Percentiles rank a stretch among this genome's conserved stretches.
Conservation (phyloP, 35 echinoderm and acorn worm species). For the Eucidaris tribuloides region DNA sequence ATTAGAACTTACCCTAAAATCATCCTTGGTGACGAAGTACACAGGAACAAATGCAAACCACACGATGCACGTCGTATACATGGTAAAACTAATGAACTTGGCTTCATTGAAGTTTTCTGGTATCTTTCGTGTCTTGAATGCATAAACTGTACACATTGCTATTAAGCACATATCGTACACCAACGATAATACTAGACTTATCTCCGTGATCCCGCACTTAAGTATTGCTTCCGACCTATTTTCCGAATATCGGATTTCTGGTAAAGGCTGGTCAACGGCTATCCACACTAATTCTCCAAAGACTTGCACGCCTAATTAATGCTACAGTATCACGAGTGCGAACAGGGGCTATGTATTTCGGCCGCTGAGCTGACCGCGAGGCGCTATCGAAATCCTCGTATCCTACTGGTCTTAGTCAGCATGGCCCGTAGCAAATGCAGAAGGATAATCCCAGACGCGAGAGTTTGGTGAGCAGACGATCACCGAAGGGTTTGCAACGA, state of each 20-base stretch:
- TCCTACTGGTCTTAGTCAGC: constrained; percentile 94
- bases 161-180: constrained; percentile 91
- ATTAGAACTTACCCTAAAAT: constrained; percentile 86
- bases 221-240: constrained; percentile 59
- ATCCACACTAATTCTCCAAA: constrained; percentile 87
- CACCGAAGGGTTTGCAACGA: constrained; percentile 69
- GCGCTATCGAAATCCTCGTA: constrained; percentile 97
- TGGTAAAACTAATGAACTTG: constrained; percentile 98
- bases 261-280: constrained; percentile 58
- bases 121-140: constrained; percentile 97
- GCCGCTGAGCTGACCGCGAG: constrained; percentile 65
- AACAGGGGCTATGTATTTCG: constrained; percentile 96
- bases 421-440: constrained; percentile 89
- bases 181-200: constrained; percentile 74
- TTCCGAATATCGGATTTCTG: constrained; percentile 38
- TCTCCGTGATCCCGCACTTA: constrained; percentile 81
- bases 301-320: constrained; percentile 68
- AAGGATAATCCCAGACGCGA: constrained; percentile 90
- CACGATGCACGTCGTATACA: constrained; percentile 98
- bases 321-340: constrained; percentile 86
- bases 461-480: constrained; percentile 59
- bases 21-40: constrained; percentile 82
- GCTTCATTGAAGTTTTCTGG: constrained; percentile 99
- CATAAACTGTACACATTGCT: constrained; percentile 89
- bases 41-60: constrained; percentile 95